Evolutionary conservation across 2,797 vertebrate species (phyloP).

Genomic region (Hephaestus fuliginosus): DNA sequence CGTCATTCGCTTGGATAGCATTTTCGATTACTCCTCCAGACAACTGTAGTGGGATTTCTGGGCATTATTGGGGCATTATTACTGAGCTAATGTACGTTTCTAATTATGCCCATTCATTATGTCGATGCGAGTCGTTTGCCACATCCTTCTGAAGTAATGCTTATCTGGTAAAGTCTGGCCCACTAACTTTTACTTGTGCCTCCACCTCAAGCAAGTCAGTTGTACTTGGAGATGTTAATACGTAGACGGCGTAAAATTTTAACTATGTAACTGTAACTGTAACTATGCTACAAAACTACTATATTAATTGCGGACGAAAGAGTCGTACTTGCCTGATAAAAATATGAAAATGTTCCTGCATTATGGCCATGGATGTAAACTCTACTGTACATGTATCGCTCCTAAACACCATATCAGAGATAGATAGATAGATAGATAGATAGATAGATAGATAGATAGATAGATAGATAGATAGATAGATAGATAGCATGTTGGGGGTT

Average conservation of each 20-base stretch:
- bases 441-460: conserved; percentile 3
- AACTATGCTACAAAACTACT: no score
- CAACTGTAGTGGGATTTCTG: not conserved
- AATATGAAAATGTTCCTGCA: not conserved
- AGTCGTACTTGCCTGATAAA: not conserved
- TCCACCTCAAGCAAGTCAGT: not conserved
- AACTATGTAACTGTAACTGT: no score
- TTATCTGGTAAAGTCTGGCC: not conserved
- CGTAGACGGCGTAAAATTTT: not conserved
- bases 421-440: not conserved
- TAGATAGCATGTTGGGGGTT: conserved; percentile 1
- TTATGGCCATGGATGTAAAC: not conserved
- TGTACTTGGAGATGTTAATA: not conserved
- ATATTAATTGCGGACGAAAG: not conserved
- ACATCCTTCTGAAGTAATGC: not conserved
- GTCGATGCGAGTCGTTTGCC: not conserved
- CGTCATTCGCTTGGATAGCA: not conserved
- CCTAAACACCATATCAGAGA: not conserved
- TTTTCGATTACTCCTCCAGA: not conserved
- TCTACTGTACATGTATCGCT: not conserved
- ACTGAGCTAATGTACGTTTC: not conserved
- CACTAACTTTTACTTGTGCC: not conserved
- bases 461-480: not conserved
- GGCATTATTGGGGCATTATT: not conserved
- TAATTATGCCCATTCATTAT: not conserved